Evolutionary conservation across 2,797 vertebrate genomes (phyloP).

Genomic region (Pipistrellus nathusii): DNA sequence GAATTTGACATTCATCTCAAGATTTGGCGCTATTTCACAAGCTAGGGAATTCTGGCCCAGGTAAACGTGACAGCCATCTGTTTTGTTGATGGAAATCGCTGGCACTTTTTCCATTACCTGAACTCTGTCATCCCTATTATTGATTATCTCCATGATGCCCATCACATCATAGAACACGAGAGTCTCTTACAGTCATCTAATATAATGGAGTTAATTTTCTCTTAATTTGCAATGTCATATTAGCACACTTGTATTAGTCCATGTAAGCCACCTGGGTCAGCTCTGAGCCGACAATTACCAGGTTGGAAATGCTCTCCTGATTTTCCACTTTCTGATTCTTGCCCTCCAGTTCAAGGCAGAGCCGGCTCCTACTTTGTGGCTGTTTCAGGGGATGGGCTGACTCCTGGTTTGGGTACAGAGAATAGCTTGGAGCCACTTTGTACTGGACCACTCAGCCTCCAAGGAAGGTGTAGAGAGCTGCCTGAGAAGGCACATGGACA

Average conservation of each 20-base stretch:
- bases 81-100: constrained; percentile 99
- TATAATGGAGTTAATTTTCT: constrained; percentile 97
- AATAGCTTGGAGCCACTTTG: constrained; percentile 94
- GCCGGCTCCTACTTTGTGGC: constrained; percentile 88
- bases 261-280: constrained; percentile 97
- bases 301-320: constrained; percentile 91
- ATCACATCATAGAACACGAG: constrained; percentile 96
- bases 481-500: too few relatives aligned
- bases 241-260: constrained; percentile 91
- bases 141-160: constrained; percentile 96
- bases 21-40: constrained; percentile 97
- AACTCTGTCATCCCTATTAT: constrained; percentile 94
- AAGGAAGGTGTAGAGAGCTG: constrained; percentile 72
- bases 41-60: constrained; percentile 93
- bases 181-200: constrained; percentile 97
- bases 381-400: constrained; percentile 76
- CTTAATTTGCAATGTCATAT: constrained; percentile 94
- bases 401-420: constrained; percentile 85
- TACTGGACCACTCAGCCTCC: constrained; percentile 86
- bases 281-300: constrained; percentile 94
- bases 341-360: constrained; percentile 93
- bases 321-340: constrained; percentile 99
- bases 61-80: constrained; percentile 97
- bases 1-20: constrained; percentile 97
- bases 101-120: constrained; percentile 98